Evolutionary conservation across 2,888 invertebrate genomes (phyloP), one percentile per base, ranked within the genome.

Genomic region (Scaptomyza reducta): DNA sequence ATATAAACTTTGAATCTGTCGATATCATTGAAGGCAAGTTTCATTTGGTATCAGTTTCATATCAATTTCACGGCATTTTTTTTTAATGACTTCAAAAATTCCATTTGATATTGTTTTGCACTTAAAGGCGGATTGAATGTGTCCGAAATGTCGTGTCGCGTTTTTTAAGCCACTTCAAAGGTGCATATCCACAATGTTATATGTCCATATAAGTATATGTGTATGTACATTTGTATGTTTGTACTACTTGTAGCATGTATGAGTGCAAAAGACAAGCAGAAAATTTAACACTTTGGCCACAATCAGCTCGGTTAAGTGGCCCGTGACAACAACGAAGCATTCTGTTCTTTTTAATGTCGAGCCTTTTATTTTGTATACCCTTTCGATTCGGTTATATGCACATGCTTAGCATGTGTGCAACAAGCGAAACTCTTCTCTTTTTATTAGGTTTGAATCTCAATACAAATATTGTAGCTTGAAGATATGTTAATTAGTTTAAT

Each of bases 281-380:
- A 58, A 61, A 65, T 68, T 72, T 38, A 68, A 68, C 40, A 57
- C 54, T 14, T 35, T 42, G 57, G 38, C 59, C 58, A 57, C 59
- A 64, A 54, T 57, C 64, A 49, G 54, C 3, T 3, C 6, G 9
- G 31, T 31, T 6, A 31, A 31, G 31, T 10, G 31, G 9, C 22
- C 22, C 22, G 22, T 22, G 3, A 22, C 22, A 22, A 3, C 22
- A 22, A 22, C 22, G 22, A 22, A 22, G 22, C 22, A 22, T 3
- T 22, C 22, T 22, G 22, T 22, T 22, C 22, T 22, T 22, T 22
- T 2, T 2, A 22, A 22, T 22, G 3, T 22, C 22, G 22, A 1
- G 22, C 2, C 22, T 2, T 22, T 22, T 2, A 22, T 22, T 22
- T 22, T 22, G 22, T 22, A 22, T 22, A 22, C 22, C 3, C 3